A percentile compares a stretch with the other conserved stretches of the same genome.
phyloP scores from a whole-genome alignment of 35 echinoderm and acorn worm species.

The Lytechinus variegatus region DNA sequence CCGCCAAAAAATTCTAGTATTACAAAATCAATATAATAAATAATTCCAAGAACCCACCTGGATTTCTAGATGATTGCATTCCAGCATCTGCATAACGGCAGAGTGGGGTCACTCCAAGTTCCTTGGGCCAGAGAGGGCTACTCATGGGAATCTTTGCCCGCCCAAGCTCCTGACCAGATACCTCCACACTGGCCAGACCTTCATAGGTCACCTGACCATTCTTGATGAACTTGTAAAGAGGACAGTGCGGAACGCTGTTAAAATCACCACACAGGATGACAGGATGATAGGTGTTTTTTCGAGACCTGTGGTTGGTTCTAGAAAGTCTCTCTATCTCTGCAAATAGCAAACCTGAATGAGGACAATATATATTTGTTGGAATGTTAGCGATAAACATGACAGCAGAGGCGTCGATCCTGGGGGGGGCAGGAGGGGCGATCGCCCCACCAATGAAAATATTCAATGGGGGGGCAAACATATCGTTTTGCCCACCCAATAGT shows the following conservation, averaged over 20 bases:
- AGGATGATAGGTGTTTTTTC: conserved; percentile 52
- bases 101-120: conserved; percentile 65
- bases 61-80: conserved; percentile 13
- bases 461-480: no score
- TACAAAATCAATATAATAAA: no score
- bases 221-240: conserved; percentile 76
- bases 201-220: conserved; percentile 60
- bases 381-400: no score
- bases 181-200: conserved; percentile 52
- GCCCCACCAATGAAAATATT: no score
- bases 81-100: conserved; percentile 54
- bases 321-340: conserved; percentile 87
- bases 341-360: conserved; percentile 60
- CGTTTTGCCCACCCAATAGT: no score
- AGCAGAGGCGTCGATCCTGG: no score
- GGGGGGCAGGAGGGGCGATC: no score
- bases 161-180: conserved; percentile 75
- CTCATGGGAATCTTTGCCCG: conserved; percentile 25
- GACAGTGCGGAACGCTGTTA: conserved; percentile 81
- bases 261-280: conserved; percentile 93
- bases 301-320: background rate
- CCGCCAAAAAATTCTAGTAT: no score
- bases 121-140: conserved; percentile 64
- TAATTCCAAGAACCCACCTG: background rate
- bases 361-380: background rate